Conservation (phyloP, 2,888 invertebrate species). For the Saturnia pavonia region DNA sequence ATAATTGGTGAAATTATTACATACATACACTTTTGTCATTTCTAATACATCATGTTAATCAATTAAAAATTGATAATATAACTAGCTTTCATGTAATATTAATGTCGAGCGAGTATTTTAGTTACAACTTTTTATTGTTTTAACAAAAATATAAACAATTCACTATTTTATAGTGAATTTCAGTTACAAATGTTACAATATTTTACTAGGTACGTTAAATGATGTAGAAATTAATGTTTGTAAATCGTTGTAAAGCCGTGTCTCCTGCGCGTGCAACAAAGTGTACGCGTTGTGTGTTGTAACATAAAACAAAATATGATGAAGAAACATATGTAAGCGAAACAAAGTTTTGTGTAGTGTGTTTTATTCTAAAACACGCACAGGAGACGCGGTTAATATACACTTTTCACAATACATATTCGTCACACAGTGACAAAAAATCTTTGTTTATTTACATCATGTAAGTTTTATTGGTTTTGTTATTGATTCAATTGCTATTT, state of each 20-base stretch:
- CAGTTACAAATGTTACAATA: not conserved
- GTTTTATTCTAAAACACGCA: too few species aligned
- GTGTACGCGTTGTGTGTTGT: too few species aligned
- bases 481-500: not conserved
- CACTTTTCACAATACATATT: not conserved
- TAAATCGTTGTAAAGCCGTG: too few species aligned
- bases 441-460: not conserved
- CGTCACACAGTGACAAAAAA: not conserved
- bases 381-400: too few species aligned
- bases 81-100: constrained; percentile 23
- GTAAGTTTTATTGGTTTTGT: not conserved
- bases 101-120: constrained; percentile 23
- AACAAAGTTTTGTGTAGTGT: too few species aligned
- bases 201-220: constrained; percentile 2
- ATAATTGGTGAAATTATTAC: constrained; percentile 68
- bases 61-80: constrained; percentile 30
- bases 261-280: too few species aligned
- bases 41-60: constrained; percentile 50
- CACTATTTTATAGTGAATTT: constrained; percentile 57
- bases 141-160: constrained; percentile 26
- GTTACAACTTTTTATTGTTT: constrained; percentile 18
- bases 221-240: not conserved
- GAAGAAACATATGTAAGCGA: too few species aligned
- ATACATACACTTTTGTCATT: constrained; percentile 48
- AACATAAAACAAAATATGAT: too few species aligned